Evolutionary conservation across 2,888 invertebrate species (phyloP), one percentile per base, ranked within the genome.

Genomic region (Netelia melanura): DNA sequence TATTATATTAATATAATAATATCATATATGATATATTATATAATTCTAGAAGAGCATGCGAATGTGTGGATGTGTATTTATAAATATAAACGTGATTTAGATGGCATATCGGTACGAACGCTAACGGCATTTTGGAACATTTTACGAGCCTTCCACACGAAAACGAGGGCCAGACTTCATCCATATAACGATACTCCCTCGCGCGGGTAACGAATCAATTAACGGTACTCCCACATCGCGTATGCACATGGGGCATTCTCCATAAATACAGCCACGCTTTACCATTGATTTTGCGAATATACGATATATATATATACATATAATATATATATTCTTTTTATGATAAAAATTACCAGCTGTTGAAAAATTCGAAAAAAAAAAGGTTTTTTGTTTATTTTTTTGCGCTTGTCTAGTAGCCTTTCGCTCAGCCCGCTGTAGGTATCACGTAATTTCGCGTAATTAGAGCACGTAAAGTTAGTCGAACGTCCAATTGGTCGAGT

Each of bases 191-290:
- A 72, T 44, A 11, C 64, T 23, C 43, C 14, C 64, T 52, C 25
- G 74, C 38, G 44, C 44, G 71, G 71, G 79, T 79, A 81, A 82
- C 82, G 82, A 85, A 78, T 85, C 82, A 85, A 82, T 79, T 85
- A 85, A 75, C 81, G 81, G 56, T 67, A 74, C 68, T 68, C 61
- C 70, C 75, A 10, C 64, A 43, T 67, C 70, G 43, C 78, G 61
- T 58, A 78, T 56, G 54, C 23, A 25, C 54, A 65, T 30, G 14
- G 2, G 38, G 38, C 38, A 38, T 38, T 38, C 38, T 38, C 38
- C 38, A 38, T 38, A 38, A 38, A 38, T 38, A 38, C 38, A 38
- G 38, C 6, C 38, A 38, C 38, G 6, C 6, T 38, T 38, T 38
- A 38, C 38, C 38, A 38, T 38, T 38, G 38, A 38, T 38, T 38